These are phyloP conservation scores for Drosophila picticornis DNA, from an alignment of 2,888 invertebrate genomes.

Conservation along the genomic window DNA sequence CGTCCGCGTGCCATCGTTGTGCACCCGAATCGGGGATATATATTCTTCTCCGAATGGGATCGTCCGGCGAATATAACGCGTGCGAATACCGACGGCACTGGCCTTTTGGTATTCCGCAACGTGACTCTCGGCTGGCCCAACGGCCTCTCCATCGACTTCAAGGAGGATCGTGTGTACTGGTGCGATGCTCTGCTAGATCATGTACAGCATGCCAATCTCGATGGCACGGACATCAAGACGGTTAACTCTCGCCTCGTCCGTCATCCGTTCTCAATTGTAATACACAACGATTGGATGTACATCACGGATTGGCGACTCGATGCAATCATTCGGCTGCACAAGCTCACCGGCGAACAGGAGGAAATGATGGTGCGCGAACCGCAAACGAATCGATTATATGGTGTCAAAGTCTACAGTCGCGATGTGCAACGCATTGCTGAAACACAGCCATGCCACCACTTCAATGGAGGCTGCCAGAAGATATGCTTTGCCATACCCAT, in stretches of 20 bases:
- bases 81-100: constrained; percentile 95
- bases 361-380: constrained; percentile 94
- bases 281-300: constrained; percentile 96
- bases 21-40: constrained; percentile 96
- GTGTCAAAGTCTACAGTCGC: constrained; percentile 94
- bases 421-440: constrained; percentile 90
- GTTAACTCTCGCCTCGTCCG: constrained; percentile 94
- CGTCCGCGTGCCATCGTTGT: constrained; percentile 98
- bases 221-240: constrained; percentile 95
- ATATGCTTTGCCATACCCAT: constrained; percentile 96
- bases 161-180: constrained; percentile 96
- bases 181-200: constrained; percentile 98
- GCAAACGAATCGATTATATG: constrained; percentile 95
- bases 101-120: constrained; percentile 94
- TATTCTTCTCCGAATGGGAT: constrained; percentile 98
- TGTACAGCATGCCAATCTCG: constrained; percentile 96
- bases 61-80: constrained; percentile 98
- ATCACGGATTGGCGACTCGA: constrained; percentile 99
- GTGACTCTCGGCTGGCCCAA: constrained; percentile 99
- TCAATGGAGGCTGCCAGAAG: constrained; percentile 97
- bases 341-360: constrained; percentile 94
- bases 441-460: constrained; percentile 92
- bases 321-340: constrained; percentile 95
- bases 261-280: constrained; percentile 96
- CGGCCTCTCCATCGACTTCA: constrained; percentile 96